Evolutionary conservation across 2,113 vertebrate genomes (phyloP), one percentile per base, ranked within the genome.

Genomic region (Corythornis cristatus): DNA sequence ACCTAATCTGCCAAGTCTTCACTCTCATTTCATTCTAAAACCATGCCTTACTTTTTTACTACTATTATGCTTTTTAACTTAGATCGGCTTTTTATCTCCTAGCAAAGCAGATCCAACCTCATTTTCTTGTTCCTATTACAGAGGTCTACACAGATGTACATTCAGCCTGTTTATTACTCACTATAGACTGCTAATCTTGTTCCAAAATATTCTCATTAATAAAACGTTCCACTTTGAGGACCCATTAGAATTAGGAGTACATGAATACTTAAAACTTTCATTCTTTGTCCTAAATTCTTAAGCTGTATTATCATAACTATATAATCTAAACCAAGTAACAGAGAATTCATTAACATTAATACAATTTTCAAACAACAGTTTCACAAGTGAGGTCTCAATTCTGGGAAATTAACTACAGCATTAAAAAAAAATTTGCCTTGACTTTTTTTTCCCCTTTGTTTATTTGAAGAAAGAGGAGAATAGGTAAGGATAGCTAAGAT

Each of bases 11-110:
- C 94, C 79, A 89, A 50, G 65, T 48, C 61, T 89, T 86, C 42
- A 42, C 35, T 90, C 70, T 57, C 53, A 42, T 91, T 96, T 95
- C 73, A 65, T 90, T 85, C 65, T 83, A 75, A 95, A 94, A 80
- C 50, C 31, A 37, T 90, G 35, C 80, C 86, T 91, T 56, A 53
- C 64, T 93, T 83, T 85, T 67, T 89, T 45, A 74, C 22, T 95
- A 37, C 68, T 85, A 67, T 85, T 89, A 92, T 56, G 53, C 40
- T 58, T 86, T 94, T 83, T 85, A 88, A 82, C 82, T 83, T 45
- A n/a, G 72, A 93, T 31, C 46, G 57, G 58, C 16, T 94, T 96
- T 96, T 96, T 91, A 88, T 94, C 94, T 96, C 66, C 87, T 50
- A 73, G 74, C 87, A 90, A 80, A 90, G 83, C 72, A 80, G 83